Evolutionary conservation across 2,888 invertebrate species (phyloP), one percentile per base, ranked within the genome.

Genomic region (Calliphora vomitoria): DNA sequence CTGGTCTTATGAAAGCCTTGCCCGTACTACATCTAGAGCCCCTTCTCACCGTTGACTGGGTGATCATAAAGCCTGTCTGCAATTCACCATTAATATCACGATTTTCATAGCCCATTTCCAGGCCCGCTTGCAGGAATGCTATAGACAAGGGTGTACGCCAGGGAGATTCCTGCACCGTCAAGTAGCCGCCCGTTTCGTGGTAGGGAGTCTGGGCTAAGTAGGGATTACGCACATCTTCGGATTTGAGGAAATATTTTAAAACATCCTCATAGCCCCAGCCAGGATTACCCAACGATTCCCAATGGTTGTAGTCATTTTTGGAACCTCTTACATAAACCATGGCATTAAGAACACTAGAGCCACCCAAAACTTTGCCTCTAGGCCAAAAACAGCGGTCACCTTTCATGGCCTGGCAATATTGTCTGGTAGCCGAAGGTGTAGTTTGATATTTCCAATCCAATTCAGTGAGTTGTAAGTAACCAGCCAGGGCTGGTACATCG

Each of bases 401-500:
- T 89, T 96, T 95, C 97, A 98, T 97, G 8, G 97, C 98, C 87
- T 97, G 95, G 91, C 98, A 98, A 93, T 97, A 97, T n/a, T 96
- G 95, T 68, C 96, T 96, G 89, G 96, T 96, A 50, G 95, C 94
- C 0, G 96, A 96, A 0, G 97, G 97, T 5, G 97, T 96, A 3
- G 98, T 98, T 93, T 97, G 97, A 93, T 96, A 98, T 94, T 98
- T 96, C 98, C 98, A 98, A 94, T 98, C 98, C 93, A 98, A 95
- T 47, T 97, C 97, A 31, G 97, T 96, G 85, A 97, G 95, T 92
- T 98, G 98, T 35, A 96, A 95, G 93, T 97, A 98, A 15, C 97
- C 97, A 31, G 97, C 97, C 86, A 98, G 93, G 0, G 97, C 96
- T 2, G 98, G 98, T 80, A 98, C 96, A 93, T 98, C 98, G 5